Evolutionary conservation across 2,888 invertebrate species (phyloP), one percentile per base, ranked within the genome.

Genomic region (Pseudococcus longispinus): DNA sequence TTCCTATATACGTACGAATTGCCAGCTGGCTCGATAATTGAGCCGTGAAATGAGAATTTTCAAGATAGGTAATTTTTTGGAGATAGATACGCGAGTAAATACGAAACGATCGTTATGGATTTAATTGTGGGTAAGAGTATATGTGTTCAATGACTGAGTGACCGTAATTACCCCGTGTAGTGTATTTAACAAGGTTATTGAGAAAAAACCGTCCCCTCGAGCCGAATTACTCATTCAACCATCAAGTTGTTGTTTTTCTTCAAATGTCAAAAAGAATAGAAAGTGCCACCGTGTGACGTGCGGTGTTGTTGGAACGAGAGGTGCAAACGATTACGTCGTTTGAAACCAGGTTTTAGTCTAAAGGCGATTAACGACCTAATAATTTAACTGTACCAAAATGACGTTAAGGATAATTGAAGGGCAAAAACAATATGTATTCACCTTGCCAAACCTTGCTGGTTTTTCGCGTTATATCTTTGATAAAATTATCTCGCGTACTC

Each of bases 351-450:
- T 74, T 74, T 74, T 20, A 74, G 32, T 80, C 77, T 80, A 84
- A 84, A 84, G 51, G 55, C 84, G 84, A 55, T 84, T 84, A 55
- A 84, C 84, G 84, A 84, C 84, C 84, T 84, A 84, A 84, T 84
- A 55, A 84, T 84, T 83, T 55, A 55, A 44, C 83, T 84, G 84
- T 84, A 84, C 51, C 84, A 60, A 84, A 84, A 80, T 42, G 77
- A 80, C 77, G 77, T 42, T 80, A 42, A 80, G 77, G 77, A 80
- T 80, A 80, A 80, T 42, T 80, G 77, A 80, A 80, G 77, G 77
- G 77, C 77, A 80, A 80, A 80, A 80, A 80, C 77, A 80, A 80
- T 80, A 80, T 80, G 15, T 80, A 80, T 80, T 80, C 77, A 80
- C 77, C 77, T 80, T 80, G 77, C 20, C 42, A 80, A 80, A 80